Evolutionary conservation across 2,888 invertebrate genomes (phyloP).

Genomic region (Diabrotica balteata): DNA sequence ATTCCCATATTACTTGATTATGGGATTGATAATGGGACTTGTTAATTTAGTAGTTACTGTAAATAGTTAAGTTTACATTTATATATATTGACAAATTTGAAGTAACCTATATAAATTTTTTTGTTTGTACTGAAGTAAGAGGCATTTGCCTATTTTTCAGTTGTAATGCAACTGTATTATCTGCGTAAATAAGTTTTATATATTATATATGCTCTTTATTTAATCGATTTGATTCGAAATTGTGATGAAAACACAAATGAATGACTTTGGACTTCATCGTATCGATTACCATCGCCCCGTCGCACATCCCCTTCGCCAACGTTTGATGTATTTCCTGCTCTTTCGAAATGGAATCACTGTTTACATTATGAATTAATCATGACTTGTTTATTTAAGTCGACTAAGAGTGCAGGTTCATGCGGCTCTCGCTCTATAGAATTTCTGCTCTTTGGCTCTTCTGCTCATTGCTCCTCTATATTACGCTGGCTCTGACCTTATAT

Average conservation of each 20-base stretch:
- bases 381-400: constrained; percentile 42
- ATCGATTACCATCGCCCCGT: constrained; percentile 11
- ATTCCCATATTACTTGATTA: no score
- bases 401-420: constrained; percentile 10
- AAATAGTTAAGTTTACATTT: no score
- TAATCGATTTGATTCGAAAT: no score
- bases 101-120: no score
- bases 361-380: constrained; percentile 48
- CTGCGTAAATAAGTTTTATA: no score
- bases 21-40: no score
- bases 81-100: no score
- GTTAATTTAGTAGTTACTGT: no score
- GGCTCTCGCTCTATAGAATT: constrained; percentile 7
- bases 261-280: constrained; percentile 9
- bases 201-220: no score
- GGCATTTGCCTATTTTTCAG: no score
- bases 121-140: no score
- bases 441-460: constrained; percentile 4
- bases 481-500: background rate
- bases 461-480: background rate
- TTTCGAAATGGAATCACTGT: constrained; percentile 46
- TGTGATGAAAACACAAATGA: constrained; percentile 1
- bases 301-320: constrained; percentile 9
- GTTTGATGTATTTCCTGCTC: constrained; percentile 24
- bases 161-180: no score